phyloP scores from a whole-genome alignment of 2,113 vertebrate genomes.

The Pipa parva region DNA sequence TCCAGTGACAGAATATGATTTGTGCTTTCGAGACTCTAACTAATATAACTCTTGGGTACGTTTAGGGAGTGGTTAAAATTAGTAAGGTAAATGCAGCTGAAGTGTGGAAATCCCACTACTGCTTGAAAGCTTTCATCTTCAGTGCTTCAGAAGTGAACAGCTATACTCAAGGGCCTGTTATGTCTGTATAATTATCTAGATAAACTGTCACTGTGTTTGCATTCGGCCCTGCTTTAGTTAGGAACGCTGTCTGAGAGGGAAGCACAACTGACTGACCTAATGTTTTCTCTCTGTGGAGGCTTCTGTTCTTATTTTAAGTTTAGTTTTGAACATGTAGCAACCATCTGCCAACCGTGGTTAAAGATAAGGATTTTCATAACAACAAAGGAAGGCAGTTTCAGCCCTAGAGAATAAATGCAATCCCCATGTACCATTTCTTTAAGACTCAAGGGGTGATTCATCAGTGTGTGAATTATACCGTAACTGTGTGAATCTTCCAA shows the following conservation, averaged over 20 bases:
- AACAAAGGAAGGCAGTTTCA: background rate
- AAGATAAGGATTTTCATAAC: slow-evolving; percentile 9
- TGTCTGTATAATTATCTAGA: background rate
- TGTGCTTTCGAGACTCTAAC: background rate
- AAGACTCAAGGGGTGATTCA: too few relatives aligned
- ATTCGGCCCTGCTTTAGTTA: slow-evolving; percentile 4
- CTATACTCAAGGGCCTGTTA: slow-evolving; percentile 15
- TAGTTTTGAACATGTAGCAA: slow-evolving; percentile 18
- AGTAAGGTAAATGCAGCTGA: slow-evolving; percentile 18
- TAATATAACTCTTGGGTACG: background rate
- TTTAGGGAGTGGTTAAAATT: slow-evolving; percentile 29
- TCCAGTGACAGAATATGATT: too few relatives aligned
- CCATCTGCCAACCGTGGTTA: slow-evolving; percentile 21
- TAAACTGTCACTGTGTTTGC: slow-evolving; percentile 21
- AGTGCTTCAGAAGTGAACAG: slow-evolving; percentile 8
- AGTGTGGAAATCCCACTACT: slow-evolving; percentile 17
- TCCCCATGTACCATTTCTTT: too few relatives aligned
- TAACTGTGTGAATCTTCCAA: too few relatives aligned
- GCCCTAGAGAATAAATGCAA: background rate
- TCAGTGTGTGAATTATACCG: too few relatives aligned
- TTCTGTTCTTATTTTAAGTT: slow-evolving; percentile 9
- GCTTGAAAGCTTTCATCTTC: slow-evolving; percentile 8
- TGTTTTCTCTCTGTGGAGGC: slow-evolving; percentile 22
- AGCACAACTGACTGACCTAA: slow-evolving; percentile 33
- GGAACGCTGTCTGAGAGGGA: slow-evolving; percentile 30